Percentiles rank a stretch among this genome's conserved stretches.
These are phyloP conservation scores for Lacerta agilis DNA, from an alignment of 2,797 vertebrate genomes.

Conservation along the genomic window DNA sequence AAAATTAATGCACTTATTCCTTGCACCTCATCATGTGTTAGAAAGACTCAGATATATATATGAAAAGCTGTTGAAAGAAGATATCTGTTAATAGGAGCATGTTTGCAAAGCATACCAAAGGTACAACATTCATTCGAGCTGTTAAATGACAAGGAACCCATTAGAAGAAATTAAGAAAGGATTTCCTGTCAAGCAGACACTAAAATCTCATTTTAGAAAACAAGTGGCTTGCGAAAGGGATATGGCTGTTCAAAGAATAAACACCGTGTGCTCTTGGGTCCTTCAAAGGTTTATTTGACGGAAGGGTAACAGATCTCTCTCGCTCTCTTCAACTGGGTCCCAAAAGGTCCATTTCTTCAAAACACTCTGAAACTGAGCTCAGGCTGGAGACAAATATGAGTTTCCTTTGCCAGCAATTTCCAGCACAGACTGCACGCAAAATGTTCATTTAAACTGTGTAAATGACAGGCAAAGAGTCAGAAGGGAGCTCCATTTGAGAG, in stretches of 20 bases:
- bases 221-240: slow-evolving; percentile 56
- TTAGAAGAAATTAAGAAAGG: slow-evolving; percentile 69
- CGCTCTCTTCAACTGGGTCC: slow-evolving; percentile 49
- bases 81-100: slow-evolving; percentile 47
- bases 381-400: slow-evolving; percentile 49
- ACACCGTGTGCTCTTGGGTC: slow-evolving; percentile 57
- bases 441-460: slow-evolving; percentile 71
- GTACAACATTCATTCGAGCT: slow-evolving; percentile 46
- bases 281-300: slow-evolving; percentile 62
- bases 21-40: not conserved
- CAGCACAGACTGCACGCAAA: slow-evolving; percentile 66
- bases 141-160: slow-evolving; percentile 68
- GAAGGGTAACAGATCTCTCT: slow-evolving; percentile 55
- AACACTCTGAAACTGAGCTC: slow-evolving; percentile 51
- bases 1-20: accelerated
- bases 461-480: slow-evolving; percentile 63
- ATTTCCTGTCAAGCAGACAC: slow-evolving; percentile 64
- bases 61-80: slow-evolving; percentile 75
- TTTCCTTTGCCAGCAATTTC: slow-evolving; percentile 65
- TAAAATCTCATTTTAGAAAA: slow-evolving; percentile 55
- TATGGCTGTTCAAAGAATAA: slow-evolving; percentile 56
- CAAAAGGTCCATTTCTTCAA: slow-evolving; percentile 62
- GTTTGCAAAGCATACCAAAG: slow-evolving; percentile 26
- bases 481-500: slow-evolving; percentile 62
- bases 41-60: not conserved